phyloP scores from a whole-genome alignment of 2,888 invertebrate genomes.

The Watsonalla binaria region DNA sequence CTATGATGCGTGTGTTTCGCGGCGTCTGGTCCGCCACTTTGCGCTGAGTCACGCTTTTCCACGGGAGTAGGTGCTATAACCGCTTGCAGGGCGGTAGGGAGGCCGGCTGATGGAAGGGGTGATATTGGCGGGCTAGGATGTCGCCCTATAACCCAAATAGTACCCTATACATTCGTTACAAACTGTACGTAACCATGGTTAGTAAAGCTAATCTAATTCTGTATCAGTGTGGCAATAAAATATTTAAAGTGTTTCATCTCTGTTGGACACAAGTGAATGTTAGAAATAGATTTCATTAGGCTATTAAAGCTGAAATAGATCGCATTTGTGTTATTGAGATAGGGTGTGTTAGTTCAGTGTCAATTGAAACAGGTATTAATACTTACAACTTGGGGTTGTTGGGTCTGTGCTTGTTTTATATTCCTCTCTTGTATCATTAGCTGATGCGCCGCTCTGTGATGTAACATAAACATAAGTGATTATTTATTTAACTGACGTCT shows the following conservation, averaged over 20 bases:
- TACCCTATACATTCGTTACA: slow-evolving; percentile 68
- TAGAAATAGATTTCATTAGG: background rate
- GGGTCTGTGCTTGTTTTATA: slow-evolving; percentile 67
- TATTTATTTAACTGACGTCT: too few relatives aligned
- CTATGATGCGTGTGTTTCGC: slow-evolving; percentile 40
- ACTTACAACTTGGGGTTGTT: slow-evolving; percentile 71
- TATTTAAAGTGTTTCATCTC: background rate
- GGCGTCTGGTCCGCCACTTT: slow-evolving; percentile 26
- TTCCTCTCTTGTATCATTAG: slow-evolving; percentile 84
- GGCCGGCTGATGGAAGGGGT: slow-evolving; percentile 70
- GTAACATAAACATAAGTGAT: background rate
- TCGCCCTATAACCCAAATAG: slow-evolving; percentile 72
- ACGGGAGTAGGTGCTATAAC: slow-evolving; percentile 66
- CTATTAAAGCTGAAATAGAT: background rate
- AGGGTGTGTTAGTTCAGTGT: background rate
- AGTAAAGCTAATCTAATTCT: slow-evolving; percentile 12
- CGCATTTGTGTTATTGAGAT: background rate
- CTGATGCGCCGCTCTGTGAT: slow-evolving; percentile 88
- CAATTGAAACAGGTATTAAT: slow-evolving; percentile 16
- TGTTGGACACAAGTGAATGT: background rate
- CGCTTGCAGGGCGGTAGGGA: slow-evolving; percentile 61
- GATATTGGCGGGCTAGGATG: slow-evolving; percentile 69
- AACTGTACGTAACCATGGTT: slow-evolving; percentile 24
- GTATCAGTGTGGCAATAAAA: background rate
- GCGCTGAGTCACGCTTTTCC: slow-evolving; percentile 20